A percentile compares a stretch with the other conserved stretches of the same genome.
These are phyloP conservation scores for Phengaris arion DNA, from an alignment of 2,888 invertebrate genomes.

Conservation along the genomic window DNA sequence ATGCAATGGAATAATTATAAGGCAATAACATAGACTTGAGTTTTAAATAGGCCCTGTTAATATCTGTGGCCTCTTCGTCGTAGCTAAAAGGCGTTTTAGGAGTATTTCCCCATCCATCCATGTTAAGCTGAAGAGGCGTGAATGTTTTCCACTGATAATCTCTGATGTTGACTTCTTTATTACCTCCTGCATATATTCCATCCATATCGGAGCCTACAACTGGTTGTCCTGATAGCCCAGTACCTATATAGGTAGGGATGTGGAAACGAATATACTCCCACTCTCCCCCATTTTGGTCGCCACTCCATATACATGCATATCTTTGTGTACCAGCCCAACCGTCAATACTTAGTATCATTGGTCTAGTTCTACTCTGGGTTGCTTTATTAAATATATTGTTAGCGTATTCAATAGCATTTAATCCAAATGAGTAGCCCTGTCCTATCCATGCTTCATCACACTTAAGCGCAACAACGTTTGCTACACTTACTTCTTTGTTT, in stretches of 20 bases:
- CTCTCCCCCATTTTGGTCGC: slow-evolving; percentile 68
- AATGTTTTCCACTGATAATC: slow-evolving; percentile 74
- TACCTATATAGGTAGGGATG: slow-evolving; percentile 69
- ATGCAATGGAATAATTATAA: slow-evolving; percentile 65
- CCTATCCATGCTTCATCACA: slow-evolving; percentile 75
- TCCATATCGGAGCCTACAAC: slow-evolving; percentile 71
- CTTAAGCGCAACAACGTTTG: slow-evolving; percentile 65
- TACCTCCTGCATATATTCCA: slow-evolving; percentile 64
- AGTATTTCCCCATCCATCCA: slow-evolving; percentile 70
- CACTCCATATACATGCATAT: slow-evolving; percentile 68
- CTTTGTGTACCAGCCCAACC: slow-evolving; percentile 74
- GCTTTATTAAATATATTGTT: slow-evolving; percentile 53
- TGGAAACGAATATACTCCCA: slow-evolving; percentile 75
- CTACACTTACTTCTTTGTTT: slow-evolving; percentile 58
- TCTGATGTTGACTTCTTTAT: slow-evolving; percentile 59
- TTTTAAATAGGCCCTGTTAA: slow-evolving; percentile 70
- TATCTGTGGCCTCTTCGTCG: slow-evolving; percentile 55
- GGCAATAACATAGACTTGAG: slow-evolving; percentile 68
- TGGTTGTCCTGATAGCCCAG: slow-evolving; percentile 68
- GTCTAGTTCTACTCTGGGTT: slow-evolving; percentile 49
- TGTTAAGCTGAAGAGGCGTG: slow-evolving; percentile 69
- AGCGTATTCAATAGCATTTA: slow-evolving; percentile 64
- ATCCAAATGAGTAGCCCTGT: slow-evolving; percentile 64
- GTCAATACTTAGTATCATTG: slow-evolving; percentile 68
- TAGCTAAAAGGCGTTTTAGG: slow-evolving; percentile 66